Base-by-base conservation (phyloP, 1,140 invertebrate genomes). In the Dendrolimus punctatus region DNA sequence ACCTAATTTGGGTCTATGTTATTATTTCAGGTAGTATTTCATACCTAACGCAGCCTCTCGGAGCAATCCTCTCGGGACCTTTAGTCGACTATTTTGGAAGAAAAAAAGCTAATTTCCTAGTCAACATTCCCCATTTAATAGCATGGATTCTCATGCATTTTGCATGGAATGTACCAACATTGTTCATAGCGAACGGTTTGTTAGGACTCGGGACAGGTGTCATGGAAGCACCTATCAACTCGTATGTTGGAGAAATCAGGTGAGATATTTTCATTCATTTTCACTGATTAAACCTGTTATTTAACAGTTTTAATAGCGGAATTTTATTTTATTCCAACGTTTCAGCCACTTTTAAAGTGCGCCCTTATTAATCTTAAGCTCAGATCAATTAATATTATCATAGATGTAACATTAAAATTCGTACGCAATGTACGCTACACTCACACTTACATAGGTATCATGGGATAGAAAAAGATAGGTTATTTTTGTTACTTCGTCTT, bases 141-240 rank as follows among this genome's bases (percentile, higher is more conserved):
- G 91, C 91, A 0, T 94, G 92, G 92, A 40, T 92, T 0, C 67
- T 93, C 1, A 91, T 92, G 64, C 78, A 91, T 60, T 92, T 88
- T 60, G 77, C 92, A 0, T 76, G 75, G 71, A 70, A 85, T 46
- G 50, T 85, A 6, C 74, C 81, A 0, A 72, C 70, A 5, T 49
- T 88, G 5, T 88, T 87, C 56, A 58, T 76, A 9, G 84, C 79
- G 0, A 86, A 79, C 49, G 77, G 69, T 1, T 60, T 88, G 5
- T 52, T 87, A 5, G 87, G 87, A 4, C 51, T 88, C 1, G 88
- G 89, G 8, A 82, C 87, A 6, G 89, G 89, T 0, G 80, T 90
- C 6, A 88, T 90, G 87, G 89, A 87, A 59, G 84, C 88, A 5
- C 89, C 89, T 4, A 87, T 88, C n/a, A 82, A 88, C 49, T 85